These are phyloP conservation scores for Ganaspis brasiliensis DNA, from an alignment of 2,888 invertebrate species.

Conservation along the genomic window DNA sequence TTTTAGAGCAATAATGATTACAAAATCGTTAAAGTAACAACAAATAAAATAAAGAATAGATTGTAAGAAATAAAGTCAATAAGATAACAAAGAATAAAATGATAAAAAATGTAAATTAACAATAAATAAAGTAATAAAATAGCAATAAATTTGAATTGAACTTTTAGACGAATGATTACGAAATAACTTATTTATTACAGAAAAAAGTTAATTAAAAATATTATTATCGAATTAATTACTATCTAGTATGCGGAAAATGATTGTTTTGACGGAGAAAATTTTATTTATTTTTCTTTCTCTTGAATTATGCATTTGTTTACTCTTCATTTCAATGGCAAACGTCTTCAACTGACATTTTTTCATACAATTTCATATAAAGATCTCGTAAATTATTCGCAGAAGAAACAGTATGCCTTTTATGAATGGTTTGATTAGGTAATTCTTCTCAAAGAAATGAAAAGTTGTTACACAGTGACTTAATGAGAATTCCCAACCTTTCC, in stretches of 20 bases:
- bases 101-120: too few species aligned
- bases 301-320: background rate
- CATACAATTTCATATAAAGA: background rate
- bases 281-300: background rate
- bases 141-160: too few species aligned
- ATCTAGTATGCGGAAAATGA: constrained; percentile 3
- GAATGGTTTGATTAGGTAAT: constrained; percentile 40
- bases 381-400: background rate
- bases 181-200: background rate
- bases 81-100: too few species aligned
- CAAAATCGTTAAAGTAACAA: too few species aligned
- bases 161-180: too few species aligned
- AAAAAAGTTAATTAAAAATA: background rate
- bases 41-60: too few species aligned
- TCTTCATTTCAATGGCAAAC: background rate
- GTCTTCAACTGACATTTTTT: constrained; percentile 7
- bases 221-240: background rate
- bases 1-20: too few species aligned
- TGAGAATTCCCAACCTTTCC: constrained; percentile 38
- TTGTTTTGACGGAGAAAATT: background rate
- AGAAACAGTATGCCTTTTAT: constrained; percentile 18
- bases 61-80: too few species aligned
- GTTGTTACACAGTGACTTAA: constrained; percentile 34
- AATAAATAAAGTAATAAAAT: too few species aligned
- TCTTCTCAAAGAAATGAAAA: constrained; percentile 40